Evolutionary conservation across 2,888 invertebrate genomes (phyloP).

Genomic region (Rhagium mordax): DNA sequence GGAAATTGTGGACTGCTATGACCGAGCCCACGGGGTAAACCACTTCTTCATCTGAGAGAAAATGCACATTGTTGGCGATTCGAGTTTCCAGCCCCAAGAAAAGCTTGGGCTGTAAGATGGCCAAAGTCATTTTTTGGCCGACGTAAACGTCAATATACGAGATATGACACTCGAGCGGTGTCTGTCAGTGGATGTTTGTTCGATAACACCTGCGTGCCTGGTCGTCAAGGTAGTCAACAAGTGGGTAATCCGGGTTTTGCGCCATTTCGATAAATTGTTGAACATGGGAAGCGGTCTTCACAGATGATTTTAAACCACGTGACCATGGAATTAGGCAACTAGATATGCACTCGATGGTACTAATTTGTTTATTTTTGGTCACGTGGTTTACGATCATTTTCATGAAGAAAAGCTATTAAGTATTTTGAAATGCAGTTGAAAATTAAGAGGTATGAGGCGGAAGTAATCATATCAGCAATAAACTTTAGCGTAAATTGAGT

Average conservation of each 20-base stretch:
- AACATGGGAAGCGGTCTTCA: too few relatives aligned
- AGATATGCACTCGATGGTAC: too few relatives aligned
- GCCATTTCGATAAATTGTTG: too few relatives aligned
- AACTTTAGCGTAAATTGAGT: too few relatives aligned
- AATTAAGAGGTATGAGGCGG: too few relatives aligned
- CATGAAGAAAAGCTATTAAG: too few relatives aligned
- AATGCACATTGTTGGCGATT: slow-evolving; percentile 81
- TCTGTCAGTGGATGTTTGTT: slow-evolving; percentile 14
- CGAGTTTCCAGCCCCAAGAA: slow-evolving; percentile 79
- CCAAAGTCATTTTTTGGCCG: slow-evolving; percentile 55
- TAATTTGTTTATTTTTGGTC: too few relatives aligned
- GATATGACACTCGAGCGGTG: not conserved
- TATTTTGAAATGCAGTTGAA: too few relatives aligned
- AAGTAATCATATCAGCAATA: too few relatives aligned
- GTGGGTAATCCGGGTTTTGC: not conserved
- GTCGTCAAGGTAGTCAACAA: not conserved
- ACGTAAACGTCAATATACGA: not conserved
- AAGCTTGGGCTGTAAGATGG: slow-evolving; percentile 74
- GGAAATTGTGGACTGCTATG: slow-evolving; percentile 82
- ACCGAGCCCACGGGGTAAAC: slow-evolving; percentile 87
- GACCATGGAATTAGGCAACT: too few relatives aligned
- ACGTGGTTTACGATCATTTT: too few relatives aligned
- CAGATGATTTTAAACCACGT: too few relatives aligned
- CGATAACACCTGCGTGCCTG: not conserved
- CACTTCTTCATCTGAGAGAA: slow-evolving; percentile 81